Conservation (phyloP, 2,113 vertebrate species). For the Chloropsis cyanopogon region DNA sequence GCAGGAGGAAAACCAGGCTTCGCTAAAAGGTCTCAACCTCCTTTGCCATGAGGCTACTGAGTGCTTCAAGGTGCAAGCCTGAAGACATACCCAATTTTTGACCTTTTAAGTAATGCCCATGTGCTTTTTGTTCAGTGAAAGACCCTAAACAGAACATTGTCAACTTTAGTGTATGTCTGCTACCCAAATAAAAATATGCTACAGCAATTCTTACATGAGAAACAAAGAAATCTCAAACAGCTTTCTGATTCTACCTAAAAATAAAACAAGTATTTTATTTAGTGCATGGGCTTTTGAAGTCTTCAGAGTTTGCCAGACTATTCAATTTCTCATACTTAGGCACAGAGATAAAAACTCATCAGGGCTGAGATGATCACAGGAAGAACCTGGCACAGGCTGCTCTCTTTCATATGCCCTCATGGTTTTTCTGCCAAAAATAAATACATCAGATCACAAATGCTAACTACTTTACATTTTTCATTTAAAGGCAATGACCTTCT, state of each 20-base stretch:
- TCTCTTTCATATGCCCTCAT: constrained; percentile 49
- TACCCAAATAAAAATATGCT: neutral
- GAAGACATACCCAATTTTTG: neutral
- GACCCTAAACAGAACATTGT: neutral
- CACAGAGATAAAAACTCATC: constrained; percentile 49
- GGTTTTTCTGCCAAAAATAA: constrained; percentile 56
- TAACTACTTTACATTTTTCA: constrained; percentile 46
- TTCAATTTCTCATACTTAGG: constrained; percentile 40
- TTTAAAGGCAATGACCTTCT: constrained; percentile 31
- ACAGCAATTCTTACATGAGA: neutral
- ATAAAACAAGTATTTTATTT: constrained; percentile 47
- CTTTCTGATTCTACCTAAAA: constrained; percentile 21
- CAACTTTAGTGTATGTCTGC: neutral
- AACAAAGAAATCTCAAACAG: constrained; percentile 8
- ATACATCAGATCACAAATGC: constrained; percentile 29
- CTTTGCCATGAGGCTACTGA: neutral
- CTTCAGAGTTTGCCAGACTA: constrained; percentile 34
- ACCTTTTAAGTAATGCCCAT: neutral
- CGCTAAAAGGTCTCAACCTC: neutral
- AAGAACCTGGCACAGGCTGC: constrained; percentile 42
- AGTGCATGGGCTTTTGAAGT: constrained; percentile 22
- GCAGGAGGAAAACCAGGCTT: neutral
- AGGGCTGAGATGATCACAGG: constrained; percentile 55
- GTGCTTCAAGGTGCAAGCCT: neutral
- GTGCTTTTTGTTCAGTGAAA: neutral